These are phyloP conservation scores for Ceratina japonica DNA, from an alignment of 1,140 invertebrate genomes.

Conservation along the genomic window DNA sequence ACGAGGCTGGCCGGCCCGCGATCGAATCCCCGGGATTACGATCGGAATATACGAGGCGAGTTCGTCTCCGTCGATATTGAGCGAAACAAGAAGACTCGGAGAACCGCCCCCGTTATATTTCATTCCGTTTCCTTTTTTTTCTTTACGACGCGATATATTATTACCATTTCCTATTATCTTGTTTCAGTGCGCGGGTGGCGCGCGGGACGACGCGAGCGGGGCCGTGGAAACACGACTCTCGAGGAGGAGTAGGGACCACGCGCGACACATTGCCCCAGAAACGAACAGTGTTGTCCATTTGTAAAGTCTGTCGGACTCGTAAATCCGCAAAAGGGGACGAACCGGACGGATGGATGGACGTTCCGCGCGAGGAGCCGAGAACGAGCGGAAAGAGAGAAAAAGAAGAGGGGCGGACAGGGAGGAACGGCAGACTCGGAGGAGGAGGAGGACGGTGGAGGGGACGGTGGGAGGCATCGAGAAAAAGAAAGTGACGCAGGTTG, in stretches of 20 bases:
- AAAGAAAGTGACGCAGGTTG: constrained; percentile 66
- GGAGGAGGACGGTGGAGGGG: too few relatives aligned
- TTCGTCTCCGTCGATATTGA: not conserved
- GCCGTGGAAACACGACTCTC: constrained; percentile 34
- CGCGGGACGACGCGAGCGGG: not conserved
- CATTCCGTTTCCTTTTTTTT: not conserved
- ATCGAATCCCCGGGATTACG: constrained; percentile 1
- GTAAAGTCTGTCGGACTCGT: constrained; percentile 54
- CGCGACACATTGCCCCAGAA: constrained; percentile 45
- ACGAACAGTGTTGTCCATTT: constrained; percentile 51
- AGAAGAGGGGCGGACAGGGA: constrained; percentile 55
- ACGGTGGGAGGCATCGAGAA: constrained; percentile 54
- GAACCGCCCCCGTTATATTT: not conserved
- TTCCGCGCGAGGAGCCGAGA: not conserved
- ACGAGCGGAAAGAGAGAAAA: constrained; percentile 30
- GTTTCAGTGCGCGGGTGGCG: not conserved
- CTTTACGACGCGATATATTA: constrained; percentile 38
- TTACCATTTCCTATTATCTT: constrained; percentile 46
- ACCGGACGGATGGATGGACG: not conserved
- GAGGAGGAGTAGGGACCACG: constrained; percentile 17
- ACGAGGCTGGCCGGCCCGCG: not conserved
- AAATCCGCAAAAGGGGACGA: constrained; percentile 57
- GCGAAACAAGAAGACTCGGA: not conserved
- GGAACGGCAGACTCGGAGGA: constrained; percentile 46
- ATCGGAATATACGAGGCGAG: not conserved